These are phyloP conservation scores for Rhagonycha lutea DNA, from an alignment of 2,888 invertebrate species.

Conservation along the genomic window DNA sequence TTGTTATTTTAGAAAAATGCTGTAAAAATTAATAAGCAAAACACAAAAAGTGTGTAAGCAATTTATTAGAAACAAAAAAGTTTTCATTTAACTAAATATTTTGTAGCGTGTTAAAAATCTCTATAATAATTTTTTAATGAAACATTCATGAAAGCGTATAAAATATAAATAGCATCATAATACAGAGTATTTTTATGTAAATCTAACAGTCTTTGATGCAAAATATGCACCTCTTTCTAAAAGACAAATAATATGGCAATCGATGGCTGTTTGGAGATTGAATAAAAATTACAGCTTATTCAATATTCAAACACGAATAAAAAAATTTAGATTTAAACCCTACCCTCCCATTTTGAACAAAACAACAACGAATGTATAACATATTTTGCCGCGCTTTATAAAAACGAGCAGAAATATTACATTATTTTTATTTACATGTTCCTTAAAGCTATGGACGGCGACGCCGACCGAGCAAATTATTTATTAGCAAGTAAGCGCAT, in stretches of 20 bases:
- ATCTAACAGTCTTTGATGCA: background rate
- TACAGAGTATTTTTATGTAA: background rate
- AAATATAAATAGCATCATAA: background rate
- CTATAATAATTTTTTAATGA: background rate
- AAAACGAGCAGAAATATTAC: background rate
- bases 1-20: background rate
- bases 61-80: background rate
- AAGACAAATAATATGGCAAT: background rate
- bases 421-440: background rate
- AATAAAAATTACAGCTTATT: background rate
- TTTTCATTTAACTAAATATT: background rate
- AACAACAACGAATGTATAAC: background rate
- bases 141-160: background rate
- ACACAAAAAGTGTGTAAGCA: background rate
- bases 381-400: background rate
- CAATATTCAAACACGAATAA: background rate
- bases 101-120: background rate
- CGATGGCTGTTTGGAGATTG: background rate
- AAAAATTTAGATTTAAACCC: background rate
- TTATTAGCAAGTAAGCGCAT: background rate
- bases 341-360: background rate
- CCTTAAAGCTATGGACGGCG: background rate
- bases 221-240: background rate
- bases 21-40: background rate
- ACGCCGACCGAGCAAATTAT: background rate